Conservation (phyloP, 2,888 invertebrate species). For the Yponomeuta plumbellus region DNA sequence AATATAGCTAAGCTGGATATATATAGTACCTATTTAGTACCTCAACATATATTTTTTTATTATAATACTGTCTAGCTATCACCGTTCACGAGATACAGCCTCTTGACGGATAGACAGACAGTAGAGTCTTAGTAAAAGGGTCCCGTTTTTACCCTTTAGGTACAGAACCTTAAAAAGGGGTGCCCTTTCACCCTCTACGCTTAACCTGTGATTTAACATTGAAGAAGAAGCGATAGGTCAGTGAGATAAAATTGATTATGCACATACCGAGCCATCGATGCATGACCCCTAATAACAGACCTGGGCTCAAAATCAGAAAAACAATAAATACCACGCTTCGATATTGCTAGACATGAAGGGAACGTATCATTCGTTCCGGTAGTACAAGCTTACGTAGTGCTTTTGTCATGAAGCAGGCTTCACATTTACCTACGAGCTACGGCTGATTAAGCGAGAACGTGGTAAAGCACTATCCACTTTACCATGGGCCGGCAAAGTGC, state of each 20-base stretch:
- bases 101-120: too few species aligned
- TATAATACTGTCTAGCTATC: too few species aligned
- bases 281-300: constrained; percentile 13
- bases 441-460: too few species aligned
- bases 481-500: too few species aligned
- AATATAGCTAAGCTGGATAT: too few species aligned
- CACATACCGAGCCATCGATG: background rate
- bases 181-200: background rate
- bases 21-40: too few species aligned
- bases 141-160: too few species aligned
- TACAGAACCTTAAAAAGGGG: background rate
- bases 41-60: too few species aligned
- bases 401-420: background rate
- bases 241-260: constrained; percentile 12
- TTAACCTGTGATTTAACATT: background rate
- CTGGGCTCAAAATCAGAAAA: constrained; percentile 16
- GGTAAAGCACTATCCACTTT: too few species aligned
- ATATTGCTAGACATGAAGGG: constrained; percentile 13
- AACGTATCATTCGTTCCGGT: constrained; percentile 18
- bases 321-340: constrained; percentile 10
- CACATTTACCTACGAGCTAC: background rate
- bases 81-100: too few species aligned
- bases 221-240: constrained; percentile 12
- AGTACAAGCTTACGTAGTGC: background rate
- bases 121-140: too few species aligned